These are phyloP conservation scores for Cecropterus lyciades DNA, from an alignment of 1,140 invertebrate species.

Conservation along the genomic window DNA sequence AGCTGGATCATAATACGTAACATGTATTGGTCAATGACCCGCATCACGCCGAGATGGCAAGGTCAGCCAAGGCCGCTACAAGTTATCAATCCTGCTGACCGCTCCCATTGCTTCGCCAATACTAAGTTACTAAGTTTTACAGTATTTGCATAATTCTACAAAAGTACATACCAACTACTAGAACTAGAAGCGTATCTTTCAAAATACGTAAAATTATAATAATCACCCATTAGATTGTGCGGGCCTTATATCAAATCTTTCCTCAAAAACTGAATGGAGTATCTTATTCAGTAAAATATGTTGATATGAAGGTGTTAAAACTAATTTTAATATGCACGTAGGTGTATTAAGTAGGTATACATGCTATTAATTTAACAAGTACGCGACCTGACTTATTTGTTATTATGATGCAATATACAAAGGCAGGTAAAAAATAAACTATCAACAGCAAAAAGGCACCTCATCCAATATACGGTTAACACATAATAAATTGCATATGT, in stretches of 20 bases:
- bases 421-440: not conserved
- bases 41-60: constrained; percentile 45
- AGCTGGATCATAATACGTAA: constrained; percentile 36
- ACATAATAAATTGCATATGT: not conserved
- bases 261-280: not conserved
- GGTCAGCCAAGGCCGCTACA: constrained; percentile 52
- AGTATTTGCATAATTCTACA: not conserved
- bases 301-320: too few species aligned
- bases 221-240: too few species aligned
- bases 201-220: too few species aligned
- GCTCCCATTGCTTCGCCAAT: not conserved
- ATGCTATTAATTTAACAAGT: not conserved
- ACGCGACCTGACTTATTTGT: not conserved
- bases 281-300: not conserved
- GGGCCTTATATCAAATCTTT: too few species aligned
- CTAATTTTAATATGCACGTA: too few species aligned
- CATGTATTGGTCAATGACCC: constrained; percentile 46
- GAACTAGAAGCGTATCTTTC: too few species aligned
- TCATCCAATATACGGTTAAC: not conserved
- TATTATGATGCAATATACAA: not conserved
- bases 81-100: constrained; percentile 17
- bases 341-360: too few species aligned
- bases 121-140: not conserved
- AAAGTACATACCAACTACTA: too few species aligned
- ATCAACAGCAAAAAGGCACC: not conserved